Base-by-base conservation (phyloP, 2,888 invertebrate genomes). In the Cryptocephalus primarius region DNA sequence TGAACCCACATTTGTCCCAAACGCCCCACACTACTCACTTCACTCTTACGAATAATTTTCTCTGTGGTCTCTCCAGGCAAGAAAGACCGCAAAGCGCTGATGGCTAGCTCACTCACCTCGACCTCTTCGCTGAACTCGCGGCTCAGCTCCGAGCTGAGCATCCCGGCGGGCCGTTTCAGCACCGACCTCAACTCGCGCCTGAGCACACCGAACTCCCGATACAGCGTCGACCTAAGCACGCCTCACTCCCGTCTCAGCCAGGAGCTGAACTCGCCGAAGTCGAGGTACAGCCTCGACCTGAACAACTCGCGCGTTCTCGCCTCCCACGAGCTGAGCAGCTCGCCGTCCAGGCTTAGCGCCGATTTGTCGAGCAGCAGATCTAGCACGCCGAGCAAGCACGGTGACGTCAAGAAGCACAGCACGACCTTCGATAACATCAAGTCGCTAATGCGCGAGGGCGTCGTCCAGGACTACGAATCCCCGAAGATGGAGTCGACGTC, bases 341-440 rank as follows among this genome's bases (percentile, higher is more conserved):
- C 67, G 14, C 67, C 68, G 32, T 68, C 68, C 11, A 43, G 43
- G 22, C 54, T 64, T 32, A 67, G 66, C 47, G 57, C 57, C 10
- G 66, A 66, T 50, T 50, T 62, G 31, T 65, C 64, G n/a, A 67
- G 66, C 52, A 66, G 67, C 39, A 57, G 67, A 55, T 66, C 66
- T 10, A 68, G 66, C 50, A 68, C 70, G 1, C 79, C 79, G 8
- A 77, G 76, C 57, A 76, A 64, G 52, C 60, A 62, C 47, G 72
- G 75, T 60, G 83, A 83, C 61, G 76, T 79, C 57, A 83, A 82
- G 61, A 80, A 83, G 60, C 83, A 82, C 68, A 84, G 83, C 55
- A 82, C 82, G 39, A 85, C 85, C 8, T 86, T 85, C 65, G 85
- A 85, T 72, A 84, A 85, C 63, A 82, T 85, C 58, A 81, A 82